Evolutionary conservation across 2,888 invertebrate genomes (phyloP), one percentile per base, ranked within the genome.

Genomic region (Dicycla oo): DNA sequence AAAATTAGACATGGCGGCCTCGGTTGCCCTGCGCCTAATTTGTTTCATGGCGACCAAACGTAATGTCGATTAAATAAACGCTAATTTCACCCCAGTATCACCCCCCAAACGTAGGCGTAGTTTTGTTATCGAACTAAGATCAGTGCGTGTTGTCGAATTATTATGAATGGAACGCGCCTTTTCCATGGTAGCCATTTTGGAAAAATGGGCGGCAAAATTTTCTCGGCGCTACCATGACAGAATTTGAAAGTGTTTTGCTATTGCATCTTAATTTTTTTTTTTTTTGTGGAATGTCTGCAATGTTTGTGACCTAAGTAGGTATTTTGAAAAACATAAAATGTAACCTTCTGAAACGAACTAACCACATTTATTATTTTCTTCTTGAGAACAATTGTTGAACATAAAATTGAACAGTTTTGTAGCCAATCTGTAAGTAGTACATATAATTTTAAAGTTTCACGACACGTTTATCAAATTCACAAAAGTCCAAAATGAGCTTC

Each of bases 151-250:
- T 89, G 89, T 89, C 88, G 90, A 91, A 89, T 87, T 88, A 82
- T 88, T 90, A 90, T 88, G 89, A 89, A 91, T 88, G 89, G 87
- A 89, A 87, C 88, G 87, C 88, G 87, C 75, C 86, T 89, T 88
- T 69, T 88, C 79, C 67, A 69, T 78, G 86, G 89, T 83, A 85
- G 92, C 92, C 92, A 92, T 92, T 83, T 92, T 93, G 91, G 87
- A 90, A 92, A 89, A 88, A 86, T 88, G 83, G 85, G 76, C 82
- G 78, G 82, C 67, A 82, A 84, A 83, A 75, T 86, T 86, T 84
- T 82, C 86, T 80, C 80, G 75, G 82, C 82, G 84, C 84, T 4
- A 30, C 38, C 82, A 82, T 84, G 67, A 75, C 11, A 57, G 56
- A 61, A 49, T 76, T 70, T 66, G 11, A 34, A 60, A 13, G n/a